phyloP scores from a whole-genome alignment of 2,113 vertebrate genomes.

The Garra rufa region DNA sequence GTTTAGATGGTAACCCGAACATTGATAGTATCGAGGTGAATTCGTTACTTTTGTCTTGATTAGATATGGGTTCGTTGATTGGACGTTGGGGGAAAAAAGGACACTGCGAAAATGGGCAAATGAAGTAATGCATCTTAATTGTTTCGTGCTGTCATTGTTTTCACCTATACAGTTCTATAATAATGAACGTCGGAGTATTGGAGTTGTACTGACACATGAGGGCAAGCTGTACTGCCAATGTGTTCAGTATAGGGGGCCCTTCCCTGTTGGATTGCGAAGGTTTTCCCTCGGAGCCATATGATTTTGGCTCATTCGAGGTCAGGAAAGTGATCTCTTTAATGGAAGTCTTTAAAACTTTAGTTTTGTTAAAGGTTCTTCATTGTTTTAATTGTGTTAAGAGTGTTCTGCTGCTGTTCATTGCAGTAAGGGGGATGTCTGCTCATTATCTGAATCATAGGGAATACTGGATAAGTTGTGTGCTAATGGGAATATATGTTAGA shows the following conservation, averaged over 20 bases:
- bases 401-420: too few relatives aligned
- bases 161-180: not conserved
- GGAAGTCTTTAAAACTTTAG: not conserved
- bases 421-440: too few relatives aligned
- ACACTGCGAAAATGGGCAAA: too few relatives aligned
- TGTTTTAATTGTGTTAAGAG: not conserved
- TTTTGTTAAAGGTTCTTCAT: not conserved
- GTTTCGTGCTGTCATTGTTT: not conserved
- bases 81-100: too few relatives aligned
- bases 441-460: too few relatives aligned
- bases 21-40: too few relatives aligned
- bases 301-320: not conserved
- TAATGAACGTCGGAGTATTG: not conserved
- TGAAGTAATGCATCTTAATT: too few relatives aligned
- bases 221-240: not conserved
- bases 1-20: too few relatives aligned
- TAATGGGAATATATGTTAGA: too few relatives aligned
- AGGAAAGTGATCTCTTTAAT: not conserved
- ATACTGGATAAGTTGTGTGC: too few relatives aligned
- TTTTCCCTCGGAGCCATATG: not conserved
- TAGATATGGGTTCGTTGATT: too few relatives aligned
- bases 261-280: not conserved
- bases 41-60: too few relatives aligned
- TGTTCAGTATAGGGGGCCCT: not conserved
- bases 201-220: not conserved